Evolutionary conservation across 2,888 invertebrate species (phyloP).

Genomic region (Agrochola macilenta): DNA sequence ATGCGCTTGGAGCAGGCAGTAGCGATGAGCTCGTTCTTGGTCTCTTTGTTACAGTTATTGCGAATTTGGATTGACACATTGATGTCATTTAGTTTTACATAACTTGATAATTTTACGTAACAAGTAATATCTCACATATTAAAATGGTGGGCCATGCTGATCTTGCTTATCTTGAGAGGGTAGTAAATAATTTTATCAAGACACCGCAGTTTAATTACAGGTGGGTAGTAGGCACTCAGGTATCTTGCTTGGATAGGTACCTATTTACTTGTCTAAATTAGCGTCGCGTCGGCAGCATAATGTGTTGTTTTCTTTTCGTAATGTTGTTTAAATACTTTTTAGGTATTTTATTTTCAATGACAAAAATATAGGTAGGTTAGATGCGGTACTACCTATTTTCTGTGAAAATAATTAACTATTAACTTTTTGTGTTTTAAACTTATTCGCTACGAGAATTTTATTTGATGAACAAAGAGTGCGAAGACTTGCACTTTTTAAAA

Average conservation of each 20-base stretch:
- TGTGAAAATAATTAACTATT: background rate
- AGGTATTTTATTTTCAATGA: background rate
- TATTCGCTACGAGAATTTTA: background rate
- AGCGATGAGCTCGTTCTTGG: conserved; percentile 26
- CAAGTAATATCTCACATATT: conserved; percentile 9
- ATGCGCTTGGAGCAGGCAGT: conserved; percentile 10
- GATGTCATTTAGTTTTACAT: conserved; percentile 46
- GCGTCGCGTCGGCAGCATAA: background rate
- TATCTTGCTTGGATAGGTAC: background rate
- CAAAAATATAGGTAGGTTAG: background rate
- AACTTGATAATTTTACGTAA: conserved; percentile 59
- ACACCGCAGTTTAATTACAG: background rate
- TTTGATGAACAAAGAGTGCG: background rate
- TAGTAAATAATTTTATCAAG: background rate
- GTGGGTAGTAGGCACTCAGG: background rate
- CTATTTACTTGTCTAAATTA: background rate
- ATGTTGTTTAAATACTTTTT: background rate
- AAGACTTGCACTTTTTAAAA: background rate
- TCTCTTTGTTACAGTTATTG: conserved; percentile 34
- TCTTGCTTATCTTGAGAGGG: background rate
- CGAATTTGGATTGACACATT: conserved; percentile 43
- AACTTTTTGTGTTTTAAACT: background rate
- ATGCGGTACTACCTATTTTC: background rate
- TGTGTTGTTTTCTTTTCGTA: background rate
- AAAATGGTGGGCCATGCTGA: background rate